phyloP scores from a whole-genome alignment of 2,113 vertebrate genomes.

The Microtus richardsoni region DNA sequence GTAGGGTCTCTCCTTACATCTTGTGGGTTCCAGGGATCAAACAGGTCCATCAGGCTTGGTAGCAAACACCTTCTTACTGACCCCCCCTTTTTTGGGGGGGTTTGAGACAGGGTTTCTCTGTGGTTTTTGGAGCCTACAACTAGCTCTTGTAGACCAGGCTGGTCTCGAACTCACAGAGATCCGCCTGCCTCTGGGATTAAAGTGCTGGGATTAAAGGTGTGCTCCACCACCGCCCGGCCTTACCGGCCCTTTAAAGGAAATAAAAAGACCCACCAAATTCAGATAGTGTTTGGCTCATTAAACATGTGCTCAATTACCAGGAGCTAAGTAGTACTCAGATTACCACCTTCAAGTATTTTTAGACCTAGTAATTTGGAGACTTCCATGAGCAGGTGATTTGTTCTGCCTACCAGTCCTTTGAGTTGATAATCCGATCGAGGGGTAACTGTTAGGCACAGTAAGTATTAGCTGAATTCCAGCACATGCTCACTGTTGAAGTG shows the following conservation, averaged over 20 bases:
- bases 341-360: constrained; percentile 43
- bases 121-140: too few species aligned
- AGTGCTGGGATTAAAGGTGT: too few species aligned
- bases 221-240: too few species aligned
- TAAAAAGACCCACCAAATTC: background rate
- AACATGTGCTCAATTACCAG: background rate
- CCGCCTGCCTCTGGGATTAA: too few species aligned
- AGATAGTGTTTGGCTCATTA: background rate
- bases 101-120: too few species aligned
- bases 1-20: background rate
- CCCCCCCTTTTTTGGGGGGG: too few species aligned
- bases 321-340: constrained; percentile 51
- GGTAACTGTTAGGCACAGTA: background rate
- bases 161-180: too few species aligned
- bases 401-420: background rate
- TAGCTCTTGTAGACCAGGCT: too few species aligned
- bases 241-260: background rate
- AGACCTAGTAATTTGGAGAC: constrained; percentile 41
- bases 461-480: background rate
- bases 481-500: background rate
- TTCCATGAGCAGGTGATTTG: constrained; percentile 16
- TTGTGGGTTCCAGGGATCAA: background rate
- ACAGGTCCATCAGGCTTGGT: background rate
- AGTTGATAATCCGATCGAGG: background rate
- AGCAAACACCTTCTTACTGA: background rate